Evolutionary conservation across 2,888 invertebrate genomes (phyloP).

Genomic region (Tigriopus californicus): DNA sequence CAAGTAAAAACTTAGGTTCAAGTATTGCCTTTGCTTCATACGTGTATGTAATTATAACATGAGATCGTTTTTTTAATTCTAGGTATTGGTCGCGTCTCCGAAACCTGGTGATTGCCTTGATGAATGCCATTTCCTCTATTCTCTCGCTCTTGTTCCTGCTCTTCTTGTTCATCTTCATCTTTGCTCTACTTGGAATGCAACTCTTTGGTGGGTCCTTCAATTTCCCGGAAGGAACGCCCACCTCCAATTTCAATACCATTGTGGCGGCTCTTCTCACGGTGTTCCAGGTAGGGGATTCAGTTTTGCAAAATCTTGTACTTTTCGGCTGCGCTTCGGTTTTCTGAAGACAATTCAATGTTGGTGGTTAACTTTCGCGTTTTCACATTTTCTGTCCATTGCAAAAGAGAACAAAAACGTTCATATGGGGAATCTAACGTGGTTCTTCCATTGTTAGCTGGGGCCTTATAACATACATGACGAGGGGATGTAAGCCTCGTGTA

Average conservation of each 20-base stretch:
- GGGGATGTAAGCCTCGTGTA: too few relatives aligned
- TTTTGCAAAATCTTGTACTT: not conserved
- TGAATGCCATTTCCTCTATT: conserved; percentile 98
- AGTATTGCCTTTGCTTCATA: too few relatives aligned
- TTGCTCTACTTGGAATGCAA: conserved; percentile 97
- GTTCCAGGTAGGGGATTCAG: conserved; percentile 61
- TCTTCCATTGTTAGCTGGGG: too few relatives aligned
- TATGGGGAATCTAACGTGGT: too few relatives aligned
- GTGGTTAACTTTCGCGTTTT: too few relatives aligned
- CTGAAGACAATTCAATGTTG: too few relatives aligned
- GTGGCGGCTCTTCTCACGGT: conserved; percentile 97
- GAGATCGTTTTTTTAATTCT: conserved; percentile 20
- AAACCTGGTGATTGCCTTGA: conserved; percentile 92
- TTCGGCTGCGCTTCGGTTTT: not conserved
- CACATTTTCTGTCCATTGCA: too few relatives aligned
- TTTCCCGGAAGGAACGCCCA: conserved; percentile 73
- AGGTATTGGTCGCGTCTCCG: conserved; percentile 96
- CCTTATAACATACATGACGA: too few relatives aligned
- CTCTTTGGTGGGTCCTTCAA: conserved; percentile 94
- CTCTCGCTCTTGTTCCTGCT: conserved; percentile 95
- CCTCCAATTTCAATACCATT: conserved; percentile 98
- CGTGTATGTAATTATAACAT: not conserved
- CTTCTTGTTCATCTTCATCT: conserved; percentile 98
- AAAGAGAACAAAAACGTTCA: too few relatives aligned
- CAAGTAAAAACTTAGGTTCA: too few relatives aligned